phyloP scores from a whole-genome alignment of 2,113 vertebrate species.

The Mus pahari region DNA sequence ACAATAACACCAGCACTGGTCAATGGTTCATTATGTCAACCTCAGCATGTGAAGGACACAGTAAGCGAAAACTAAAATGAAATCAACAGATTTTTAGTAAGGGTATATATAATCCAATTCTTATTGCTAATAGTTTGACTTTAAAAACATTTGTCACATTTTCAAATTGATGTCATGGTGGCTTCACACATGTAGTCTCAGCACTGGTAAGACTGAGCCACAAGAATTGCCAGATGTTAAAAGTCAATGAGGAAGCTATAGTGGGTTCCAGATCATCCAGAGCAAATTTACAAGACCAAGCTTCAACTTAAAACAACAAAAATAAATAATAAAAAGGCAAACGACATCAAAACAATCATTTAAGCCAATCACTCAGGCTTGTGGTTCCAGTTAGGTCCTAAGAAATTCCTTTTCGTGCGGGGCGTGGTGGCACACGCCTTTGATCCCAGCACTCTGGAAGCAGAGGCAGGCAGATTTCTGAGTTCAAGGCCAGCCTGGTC shows the following conservation, averaged over 20 bases:
- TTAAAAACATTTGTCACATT: constrained; percentile 39
- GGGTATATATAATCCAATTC: constrained; percentile 5
- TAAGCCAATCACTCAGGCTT: background rate
- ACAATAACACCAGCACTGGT: background rate
- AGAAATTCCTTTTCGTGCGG: background rate
- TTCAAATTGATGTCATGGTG: background rate
- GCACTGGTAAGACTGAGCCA: background rate
- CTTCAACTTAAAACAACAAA: background rate
- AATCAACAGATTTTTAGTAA: background rate
- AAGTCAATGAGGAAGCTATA: background rate
- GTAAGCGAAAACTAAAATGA: background rate
- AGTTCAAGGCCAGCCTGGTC: too few relatives aligned
- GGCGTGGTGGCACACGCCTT: too few relatives aligned
- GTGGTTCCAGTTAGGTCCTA: background rate
- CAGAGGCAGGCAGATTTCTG: too few relatives aligned
- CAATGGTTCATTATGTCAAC: constrained; percentile 54
- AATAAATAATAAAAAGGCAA: background rate
- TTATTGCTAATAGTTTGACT: constrained; percentile 45
- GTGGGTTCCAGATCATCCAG: background rate
- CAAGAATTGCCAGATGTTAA: background rate
- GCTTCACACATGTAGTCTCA: background rate
- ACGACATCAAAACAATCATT: background rate
- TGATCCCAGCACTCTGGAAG: too few relatives aligned
- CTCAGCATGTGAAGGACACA: constrained; percentile 26
- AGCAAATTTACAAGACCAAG: too few relatives aligned